phyloP scores from a whole-genome alignment of 2,113 vertebrate species.

The Lepus americanus region DNA sequence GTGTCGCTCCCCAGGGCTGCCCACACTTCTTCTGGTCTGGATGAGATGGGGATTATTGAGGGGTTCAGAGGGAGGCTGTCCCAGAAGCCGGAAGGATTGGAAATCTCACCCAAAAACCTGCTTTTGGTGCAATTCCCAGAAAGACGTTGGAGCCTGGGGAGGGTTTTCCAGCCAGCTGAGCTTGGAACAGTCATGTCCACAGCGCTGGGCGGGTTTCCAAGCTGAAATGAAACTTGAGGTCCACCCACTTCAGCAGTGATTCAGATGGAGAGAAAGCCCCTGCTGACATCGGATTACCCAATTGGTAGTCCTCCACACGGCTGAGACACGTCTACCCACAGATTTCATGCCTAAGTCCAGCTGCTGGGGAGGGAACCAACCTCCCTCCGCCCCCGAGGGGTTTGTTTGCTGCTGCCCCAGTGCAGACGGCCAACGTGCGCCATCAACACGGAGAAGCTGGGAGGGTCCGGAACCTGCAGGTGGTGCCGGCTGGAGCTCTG shows the following conservation, averaged over 20 bases:
- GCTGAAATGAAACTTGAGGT: slow-evolving; percentile 75
- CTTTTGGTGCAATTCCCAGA: slow-evolving; percentile 78
- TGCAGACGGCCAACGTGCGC: neutral
- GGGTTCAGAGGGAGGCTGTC: slow-evolving; percentile 20
- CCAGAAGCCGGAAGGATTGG: slow-evolving; percentile 73
- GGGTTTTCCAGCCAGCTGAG: slow-evolving; percentile 66
- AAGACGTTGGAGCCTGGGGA: slow-evolving; percentile 73
- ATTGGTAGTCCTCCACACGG: slow-evolving; percentile 58
- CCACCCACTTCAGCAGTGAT: slow-evolving; percentile 73
- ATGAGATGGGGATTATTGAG: slow-evolving; percentile 40
- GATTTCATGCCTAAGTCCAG: slow-evolving; percentile 60
- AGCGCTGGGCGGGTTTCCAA: slow-evolving; percentile 67
- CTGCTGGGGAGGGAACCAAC: neutral
- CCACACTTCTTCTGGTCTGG: neutral
- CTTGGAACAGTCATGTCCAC: slow-evolving; percentile 76
- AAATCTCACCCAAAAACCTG: slow-evolving; percentile 47
- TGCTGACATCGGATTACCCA: slow-evolving; percentile 69
- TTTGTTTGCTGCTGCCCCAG: neutral
- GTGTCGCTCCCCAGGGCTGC: neutral
- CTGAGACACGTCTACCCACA: slow-evolving; percentile 66
- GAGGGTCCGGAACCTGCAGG: too few species aligned
- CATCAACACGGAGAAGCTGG: neutral
- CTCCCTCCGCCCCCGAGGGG: neutral
- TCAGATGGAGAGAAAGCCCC: slow-evolving; percentile 77
- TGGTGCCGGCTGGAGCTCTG: too few species aligned